Evolutionary conservation across 2,113 vertebrate genomes (phyloP), one percentile per base, ranked within the genome.

Genomic region (Pleuronectes platessa): DNA sequence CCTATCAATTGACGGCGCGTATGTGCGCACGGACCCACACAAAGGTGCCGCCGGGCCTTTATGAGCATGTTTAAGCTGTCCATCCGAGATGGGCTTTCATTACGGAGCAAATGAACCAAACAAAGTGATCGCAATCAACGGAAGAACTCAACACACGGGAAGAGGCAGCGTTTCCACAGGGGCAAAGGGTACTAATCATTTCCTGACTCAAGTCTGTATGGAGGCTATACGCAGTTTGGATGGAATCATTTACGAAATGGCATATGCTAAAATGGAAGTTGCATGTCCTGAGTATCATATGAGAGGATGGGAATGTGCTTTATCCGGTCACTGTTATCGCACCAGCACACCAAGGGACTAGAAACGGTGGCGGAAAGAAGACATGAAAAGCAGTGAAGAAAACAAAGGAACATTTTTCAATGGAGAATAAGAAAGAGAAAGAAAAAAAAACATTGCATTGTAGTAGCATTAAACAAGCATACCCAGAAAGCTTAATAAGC

Each of bases 31-130:
- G 23, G 13, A 85, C 60, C 67, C 64, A 17, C 78, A 85, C 80
- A 78, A 64, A 66, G 49, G 68, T 66, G 71, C 71, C 70, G 60
- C 51, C 61, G 61, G 79, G 70, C 61, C 55, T 87, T 84, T 80
- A 87, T 86, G 83, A 88, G 78, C 84, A 86, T 83, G 86, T 85
- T 88, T 81, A 85, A 88, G 83, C 86, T 81, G 79, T 89, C 90
- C 76, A 64, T 88, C 68, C 58, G 80, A 84, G 66, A 86, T 72
- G 56, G 74, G 81, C 74, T 80, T 89, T 85, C 85, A 91, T 90
- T 88, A 89, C 42, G 54, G 47, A 75, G 65, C 86, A 88, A 92
- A 91, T 88, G 87, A 89, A 86, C 84, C 89, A 90, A 79, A 88
- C 86, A 88, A 84, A 86, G 75, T 10, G 64, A 89, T 79, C 83